Percentiles rank a stretch among this genome's conserved stretches.
These are phyloP conservation scores for Catamblyrhynchus diadema DNA, from an alignment of 2,797 vertebrate genomes.

Conservation along the genomic window DNA sequence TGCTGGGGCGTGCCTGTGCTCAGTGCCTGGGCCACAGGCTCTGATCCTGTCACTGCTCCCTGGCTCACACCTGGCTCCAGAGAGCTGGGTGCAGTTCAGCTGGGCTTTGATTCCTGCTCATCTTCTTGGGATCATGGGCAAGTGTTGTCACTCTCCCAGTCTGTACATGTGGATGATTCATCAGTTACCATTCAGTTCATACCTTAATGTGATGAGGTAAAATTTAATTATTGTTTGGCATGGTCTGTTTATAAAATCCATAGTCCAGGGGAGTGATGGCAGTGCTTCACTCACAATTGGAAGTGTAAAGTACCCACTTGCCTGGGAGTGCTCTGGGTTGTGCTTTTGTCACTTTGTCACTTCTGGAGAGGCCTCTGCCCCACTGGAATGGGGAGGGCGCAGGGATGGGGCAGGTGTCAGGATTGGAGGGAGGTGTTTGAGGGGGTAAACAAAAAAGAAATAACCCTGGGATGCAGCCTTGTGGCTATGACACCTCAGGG, in stretches of 20 bases:
- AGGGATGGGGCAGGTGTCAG: background rate
- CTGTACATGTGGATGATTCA: background rate
- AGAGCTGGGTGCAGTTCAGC: background rate
- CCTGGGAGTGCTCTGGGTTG: background rate
- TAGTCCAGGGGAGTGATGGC: background rate
- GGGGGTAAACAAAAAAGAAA: background rate
- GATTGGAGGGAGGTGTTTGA: background rate
- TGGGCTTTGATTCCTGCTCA: background rate
- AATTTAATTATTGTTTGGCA: background rate
- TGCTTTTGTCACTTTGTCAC: background rate
- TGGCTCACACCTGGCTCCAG: accelerated
- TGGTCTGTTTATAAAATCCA: background rate
- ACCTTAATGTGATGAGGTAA: background rate
- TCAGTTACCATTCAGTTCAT: background rate
- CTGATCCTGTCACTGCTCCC: background rate
- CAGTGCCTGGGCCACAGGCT: background rate
- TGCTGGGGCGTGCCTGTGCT: background rate
- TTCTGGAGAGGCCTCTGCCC: background rate
- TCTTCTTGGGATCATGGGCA: background rate
- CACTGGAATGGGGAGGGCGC: background rate
- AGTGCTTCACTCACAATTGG: background rate
- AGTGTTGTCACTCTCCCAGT: background rate
- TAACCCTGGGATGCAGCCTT: background rate
- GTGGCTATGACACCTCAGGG: background rate
- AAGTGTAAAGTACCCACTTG: background rate